Conservation (phyloP, 2,888 invertebrate genomes). For the Dioctria rufipes region DNA sequence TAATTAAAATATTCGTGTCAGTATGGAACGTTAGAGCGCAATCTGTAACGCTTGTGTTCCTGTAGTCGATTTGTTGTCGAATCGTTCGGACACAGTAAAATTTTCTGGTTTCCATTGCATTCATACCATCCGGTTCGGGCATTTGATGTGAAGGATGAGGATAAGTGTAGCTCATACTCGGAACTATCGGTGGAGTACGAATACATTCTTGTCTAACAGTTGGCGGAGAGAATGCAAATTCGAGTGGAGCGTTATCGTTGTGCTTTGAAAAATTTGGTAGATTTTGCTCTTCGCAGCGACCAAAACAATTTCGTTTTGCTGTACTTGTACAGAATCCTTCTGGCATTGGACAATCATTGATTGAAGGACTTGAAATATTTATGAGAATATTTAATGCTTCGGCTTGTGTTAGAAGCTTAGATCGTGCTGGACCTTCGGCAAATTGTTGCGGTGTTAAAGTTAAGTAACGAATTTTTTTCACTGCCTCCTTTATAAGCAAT, state of each 20-base stretch:
- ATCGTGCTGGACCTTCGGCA: constrained; percentile 85
- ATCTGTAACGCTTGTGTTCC: constrained; percentile 83
- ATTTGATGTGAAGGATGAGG: constrained; percentile 39
- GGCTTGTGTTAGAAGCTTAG: constrained; percentile 80
- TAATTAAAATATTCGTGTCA: constrained; percentile 84
- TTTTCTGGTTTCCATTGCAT: constrained; percentile 73
- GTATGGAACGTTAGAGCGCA: constrained; percentile 86
- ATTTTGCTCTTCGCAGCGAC: constrained; percentile 68
- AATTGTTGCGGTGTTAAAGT: constrained; percentile 86
- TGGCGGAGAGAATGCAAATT: constrained; percentile 71
- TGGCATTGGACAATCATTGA: constrained; percentile 81
- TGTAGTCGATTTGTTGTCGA: constrained; percentile 79
- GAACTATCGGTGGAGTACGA: constrained; percentile 33
- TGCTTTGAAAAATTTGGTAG: constrained; percentile 19
- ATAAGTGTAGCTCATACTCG: constrained; percentile 16
- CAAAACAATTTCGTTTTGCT: constrained; percentile 69
- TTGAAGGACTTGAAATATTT: constrained; percentile 82
- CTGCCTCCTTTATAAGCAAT: constrained; percentile 75
- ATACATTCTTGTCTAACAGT: constrained; percentile 64
- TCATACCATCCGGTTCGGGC: constrained; percentile 58
- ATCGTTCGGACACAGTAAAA: constrained; percentile 81
- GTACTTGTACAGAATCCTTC: constrained; percentile 78
- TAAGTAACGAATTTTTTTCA: constrained; percentile 85
- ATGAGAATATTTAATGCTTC: constrained; percentile 87
- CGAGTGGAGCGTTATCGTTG: constrained; percentile 55